Percentiles rank a stretch among this genome's conserved stretches.
These are phyloP conservation scores for Chionodraco myersi DNA, from an alignment of 2,113 vertebrate genomes.

Conservation along the genomic window DNA sequence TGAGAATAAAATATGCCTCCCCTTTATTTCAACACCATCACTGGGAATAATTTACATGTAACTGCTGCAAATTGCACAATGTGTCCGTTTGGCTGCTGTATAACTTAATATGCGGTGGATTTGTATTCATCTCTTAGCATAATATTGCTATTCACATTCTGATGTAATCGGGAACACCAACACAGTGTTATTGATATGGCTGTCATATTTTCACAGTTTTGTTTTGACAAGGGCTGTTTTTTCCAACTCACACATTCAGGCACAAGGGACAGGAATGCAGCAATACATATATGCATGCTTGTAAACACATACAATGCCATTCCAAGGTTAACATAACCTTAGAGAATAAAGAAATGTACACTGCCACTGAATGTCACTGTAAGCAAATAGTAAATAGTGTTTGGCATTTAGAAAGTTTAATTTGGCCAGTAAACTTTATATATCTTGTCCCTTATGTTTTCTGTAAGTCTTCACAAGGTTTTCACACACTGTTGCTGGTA, in stretches of 20 bases:
- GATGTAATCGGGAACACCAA: conserved; percentile 48
- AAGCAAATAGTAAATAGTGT: not conserved
- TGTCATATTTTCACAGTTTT: conserved; percentile 60
- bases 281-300: not conserved
- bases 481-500: too few relatives aligned
- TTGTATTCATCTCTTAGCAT: conserved; percentile 57
- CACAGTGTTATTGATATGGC: conserved; percentile 63
- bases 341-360: not conserved
- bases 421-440: too few relatives aligned
- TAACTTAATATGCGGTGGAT: conserved; percentile 23
- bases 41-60: conserved; percentile 45
- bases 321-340: not conserved
- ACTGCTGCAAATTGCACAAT: conserved; percentile 53
- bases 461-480: too few relatives aligned
- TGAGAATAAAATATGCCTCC: conserved; percentile 41
- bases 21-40: conserved; percentile 31
- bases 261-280: not conserved
- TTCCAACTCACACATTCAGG: conserved; percentile 17
- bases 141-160: conserved; percentile 27
- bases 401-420: too few relatives aligned
- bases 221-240: conserved; percentile 42
- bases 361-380: not conserved
- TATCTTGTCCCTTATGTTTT: too few relatives aligned
- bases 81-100: conserved; percentile 30
- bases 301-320: not conserved